Evolutionary conservation across 2,888 invertebrate genomes (phyloP), one percentile per base, ranked within the genome.

Genomic region (Corbicula japonica): DNA sequence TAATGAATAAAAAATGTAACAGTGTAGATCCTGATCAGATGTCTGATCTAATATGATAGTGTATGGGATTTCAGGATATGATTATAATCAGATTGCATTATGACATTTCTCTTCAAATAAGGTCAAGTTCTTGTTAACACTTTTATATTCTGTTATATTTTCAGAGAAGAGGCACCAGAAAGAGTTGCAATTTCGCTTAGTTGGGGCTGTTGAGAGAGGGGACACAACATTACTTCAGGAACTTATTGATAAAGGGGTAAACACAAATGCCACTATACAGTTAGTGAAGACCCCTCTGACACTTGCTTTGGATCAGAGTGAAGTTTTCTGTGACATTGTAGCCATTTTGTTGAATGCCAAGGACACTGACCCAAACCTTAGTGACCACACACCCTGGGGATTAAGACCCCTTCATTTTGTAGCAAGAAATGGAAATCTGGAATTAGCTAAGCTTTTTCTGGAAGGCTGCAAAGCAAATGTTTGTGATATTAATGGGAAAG

Each of bases 111-210:
- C n/a, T n/a, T n/a, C n/a, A n/a, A n/a, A n/a, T n/a, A n/a, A n/a
- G n/a, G n/a, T n/a, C n/a, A n/a, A n/a, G n/a, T n/a, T n/a, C n/a
- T n/a, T n/a, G n/a, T n/a, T n/a, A n/a, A n/a, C n/a, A n/a, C n/a
- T n/a, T n/a, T n/a, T n/a, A n/a, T n/a, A n/a, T n/a, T n/a, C n/a
- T n/a, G n/a, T n/a, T n/a, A n/a, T n/a, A n/a, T n/a, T n/a, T 83
- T 61, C 65, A 83, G 83, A 80, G 44, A 83, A 80, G 52, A 58
- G 83, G n/a, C 62, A 54, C 34, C 83, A 83, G 65, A 83, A 83
- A 41, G 80, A 83, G 30, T 54, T 83, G 10, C 83, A 83, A 60
- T 83, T 83, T 62, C 63, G 52, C n/a, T 62, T 83, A 50, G 83
- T 83, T 3, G 72, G 80, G 32, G 83, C 80, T 4, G 80, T 83